Conservation (phyloP, 2,797 vertebrate species). For the Xiphophorus birchmanni region DNA sequence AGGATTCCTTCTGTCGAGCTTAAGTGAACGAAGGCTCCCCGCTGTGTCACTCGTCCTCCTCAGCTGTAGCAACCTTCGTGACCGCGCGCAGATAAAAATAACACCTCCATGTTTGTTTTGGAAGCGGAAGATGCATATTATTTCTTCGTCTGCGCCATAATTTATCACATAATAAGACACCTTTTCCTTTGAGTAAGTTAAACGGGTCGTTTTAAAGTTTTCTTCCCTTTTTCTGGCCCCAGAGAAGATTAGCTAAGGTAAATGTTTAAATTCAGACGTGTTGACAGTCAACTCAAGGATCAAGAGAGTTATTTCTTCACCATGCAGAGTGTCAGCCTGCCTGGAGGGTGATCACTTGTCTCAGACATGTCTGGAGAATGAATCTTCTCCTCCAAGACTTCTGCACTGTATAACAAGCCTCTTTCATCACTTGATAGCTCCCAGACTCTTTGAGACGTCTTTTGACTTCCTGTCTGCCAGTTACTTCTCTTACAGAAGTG, state of each 20-base stretch:
- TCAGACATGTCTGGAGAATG: constrained; percentile 1
- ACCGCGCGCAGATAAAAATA: not conserved
- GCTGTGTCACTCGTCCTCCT: not conserved
- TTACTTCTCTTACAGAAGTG: not conserved
- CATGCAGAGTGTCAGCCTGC: not conserved
- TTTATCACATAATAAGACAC: not conserved
- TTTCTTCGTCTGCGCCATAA: not conserved
- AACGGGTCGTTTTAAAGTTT: not conserved
- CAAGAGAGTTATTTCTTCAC: not conserved
- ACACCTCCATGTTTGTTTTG: not conserved
- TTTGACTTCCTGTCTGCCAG: constrained; percentile 8
- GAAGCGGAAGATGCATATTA: not conserved
- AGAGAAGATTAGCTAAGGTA: not conserved
- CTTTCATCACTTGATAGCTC: constrained; percentile 32
- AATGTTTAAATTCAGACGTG: not conserved
- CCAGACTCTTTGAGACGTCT: constrained; percentile 5
- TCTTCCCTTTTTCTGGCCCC: not conserved
- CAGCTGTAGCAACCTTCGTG: not conserved
- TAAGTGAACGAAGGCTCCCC: constrained; percentile 19
- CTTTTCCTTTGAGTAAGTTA: not conserved
- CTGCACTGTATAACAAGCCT: constrained; percentile 27
- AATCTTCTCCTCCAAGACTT: constrained; percentile 40
- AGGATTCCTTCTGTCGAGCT: constrained; percentile 43
- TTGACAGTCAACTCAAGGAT: not conserved
- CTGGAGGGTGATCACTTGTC: not conserved